phyloP scores from a whole-genome alignment of 1,140 invertebrate species.

The Leptoteleia sp. region DNA sequence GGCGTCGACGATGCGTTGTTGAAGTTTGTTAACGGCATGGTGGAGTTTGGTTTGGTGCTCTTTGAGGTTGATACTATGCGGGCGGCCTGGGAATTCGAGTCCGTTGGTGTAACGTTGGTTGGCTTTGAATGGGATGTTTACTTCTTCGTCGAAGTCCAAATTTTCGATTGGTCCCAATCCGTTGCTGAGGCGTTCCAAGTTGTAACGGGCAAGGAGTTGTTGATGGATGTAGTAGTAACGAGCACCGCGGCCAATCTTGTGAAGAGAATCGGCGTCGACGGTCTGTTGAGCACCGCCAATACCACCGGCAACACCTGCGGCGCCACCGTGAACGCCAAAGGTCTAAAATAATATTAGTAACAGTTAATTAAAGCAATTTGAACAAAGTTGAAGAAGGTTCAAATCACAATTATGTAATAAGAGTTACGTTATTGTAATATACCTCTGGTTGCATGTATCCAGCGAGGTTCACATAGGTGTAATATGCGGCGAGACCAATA shows the following conservation, averaged over 20 bases:
- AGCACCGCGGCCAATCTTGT: constrained; percentile 73
- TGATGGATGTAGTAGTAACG: constrained; percentile 81
- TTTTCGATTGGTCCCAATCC: constrained; percentile 76
- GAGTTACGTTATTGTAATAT: too few species aligned
- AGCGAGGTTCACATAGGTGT: constrained; percentile 84
- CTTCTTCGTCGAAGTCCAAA: constrained; percentile 76
- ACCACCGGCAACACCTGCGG: too few species aligned
- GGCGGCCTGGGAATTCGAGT: constrained; percentile 83
- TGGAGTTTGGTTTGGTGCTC: constrained; percentile 79
- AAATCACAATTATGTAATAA: too few species aligned
- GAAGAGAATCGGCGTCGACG: constrained; percentile 16
- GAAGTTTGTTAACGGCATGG: constrained; percentile 80
- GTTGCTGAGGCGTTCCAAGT: constrained; percentile 80
- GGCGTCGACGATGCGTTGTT: constrained; percentile 84
- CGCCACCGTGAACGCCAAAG: constrained; percentile 32
- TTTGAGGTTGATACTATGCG: constrained; percentile 80
- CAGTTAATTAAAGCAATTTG: too few species aligned
- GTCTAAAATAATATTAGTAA: constrained; percentile 14
- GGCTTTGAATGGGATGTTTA: constrained; percentile 84
- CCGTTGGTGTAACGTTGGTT: constrained; percentile 84
- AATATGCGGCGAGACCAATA: constrained; percentile 86
- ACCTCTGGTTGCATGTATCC: constrained; percentile 79
- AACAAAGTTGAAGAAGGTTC: too few species aligned
- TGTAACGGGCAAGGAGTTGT: constrained; percentile 81
- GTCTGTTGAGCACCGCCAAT: constrained; percentile 21